Evolutionary conservation across 2,113 vertebrate species (phyloP).

Genomic region (Gobio gobio): DNA sequence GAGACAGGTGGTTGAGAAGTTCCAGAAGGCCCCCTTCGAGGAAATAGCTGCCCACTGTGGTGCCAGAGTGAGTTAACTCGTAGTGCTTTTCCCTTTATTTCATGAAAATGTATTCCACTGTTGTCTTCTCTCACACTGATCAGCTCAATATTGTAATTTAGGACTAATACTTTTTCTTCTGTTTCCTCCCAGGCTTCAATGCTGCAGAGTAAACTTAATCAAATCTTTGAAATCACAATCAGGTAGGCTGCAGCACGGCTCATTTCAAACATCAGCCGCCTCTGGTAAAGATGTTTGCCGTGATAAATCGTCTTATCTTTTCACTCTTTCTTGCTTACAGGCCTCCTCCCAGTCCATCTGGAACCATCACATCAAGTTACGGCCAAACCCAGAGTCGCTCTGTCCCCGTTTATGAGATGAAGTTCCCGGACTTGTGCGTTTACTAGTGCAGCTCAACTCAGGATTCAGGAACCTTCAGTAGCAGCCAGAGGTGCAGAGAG

Average conservation of each 20-base stretch:
- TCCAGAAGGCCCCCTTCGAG: slow-evolving; percentile 96
- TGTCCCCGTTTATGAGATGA: slow-evolving; percentile 97
- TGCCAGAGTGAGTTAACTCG: slow-evolving; percentile 82
- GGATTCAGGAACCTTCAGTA: slow-evolving; percentile 22
- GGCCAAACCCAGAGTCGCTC: slow-evolving; percentile 90
- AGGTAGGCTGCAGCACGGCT: slow-evolving; percentile 74
- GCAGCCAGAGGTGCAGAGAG: background rate
- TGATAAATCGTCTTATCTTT: slow-evolving; percentile 28
- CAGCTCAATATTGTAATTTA: slow-evolving; percentile 2
- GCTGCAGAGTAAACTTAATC: slow-evolving; percentile 95
- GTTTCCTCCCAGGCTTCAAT: slow-evolving; percentile 81
- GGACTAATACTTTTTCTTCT: slow-evolving; percentile 19
- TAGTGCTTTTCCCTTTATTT: background rate
- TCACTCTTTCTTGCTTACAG: slow-evolving; percentile 66
- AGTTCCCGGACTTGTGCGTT: slow-evolving; percentile 96
- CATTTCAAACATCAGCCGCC: background rate
- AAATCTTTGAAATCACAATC: slow-evolving; percentile 98
- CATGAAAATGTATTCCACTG: background rate
- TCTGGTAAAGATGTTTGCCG: slow-evolving; percentile 1
- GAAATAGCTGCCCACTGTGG: slow-evolving; percentile 96
- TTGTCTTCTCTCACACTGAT: slow-evolving; percentile 7
- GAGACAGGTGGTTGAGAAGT: slow-evolving; percentile 93
- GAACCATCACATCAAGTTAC: slow-evolving; percentile 88
- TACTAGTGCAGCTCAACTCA: slow-evolving; percentile 75
- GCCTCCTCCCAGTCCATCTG: slow-evolving; percentile 93